These are phyloP conservation scores for Cossypha polioptera DNA, from an alignment of 2,797 vertebrate genomes.

Conservation along the genomic window DNA sequence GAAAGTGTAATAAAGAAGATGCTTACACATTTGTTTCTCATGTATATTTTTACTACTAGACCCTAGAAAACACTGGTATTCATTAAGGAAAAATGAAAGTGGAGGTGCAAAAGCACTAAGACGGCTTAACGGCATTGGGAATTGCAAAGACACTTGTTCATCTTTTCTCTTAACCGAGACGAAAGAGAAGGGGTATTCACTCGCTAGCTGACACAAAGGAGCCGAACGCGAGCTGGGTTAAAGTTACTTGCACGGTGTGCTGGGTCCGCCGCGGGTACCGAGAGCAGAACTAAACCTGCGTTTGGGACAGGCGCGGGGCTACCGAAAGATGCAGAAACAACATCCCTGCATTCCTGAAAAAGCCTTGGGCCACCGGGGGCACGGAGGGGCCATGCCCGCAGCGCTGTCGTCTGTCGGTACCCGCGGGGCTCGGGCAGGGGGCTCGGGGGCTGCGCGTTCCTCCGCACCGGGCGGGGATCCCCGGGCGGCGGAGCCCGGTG, in stretches of 20 bases:
- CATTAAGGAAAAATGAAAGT: not conserved
- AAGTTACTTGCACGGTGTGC: not conserved
- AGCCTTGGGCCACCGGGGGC: not conserved
- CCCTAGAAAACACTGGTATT: not conserved
- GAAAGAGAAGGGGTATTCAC: not conserved
- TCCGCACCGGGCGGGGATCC: accelerated
- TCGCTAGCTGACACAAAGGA: not conserved
- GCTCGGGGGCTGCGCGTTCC: accelerated
- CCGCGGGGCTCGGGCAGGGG: not conserved
- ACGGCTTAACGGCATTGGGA: not conserved
- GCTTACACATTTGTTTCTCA: not conserved
- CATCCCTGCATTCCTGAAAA: accelerated
- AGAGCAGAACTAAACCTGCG: not conserved
- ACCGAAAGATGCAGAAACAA: not conserved
- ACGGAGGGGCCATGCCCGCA: not conserved
- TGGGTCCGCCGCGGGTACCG: not conserved
- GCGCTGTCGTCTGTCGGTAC: no score
- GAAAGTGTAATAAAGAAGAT: not conserved
- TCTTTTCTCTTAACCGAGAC: not conserved
- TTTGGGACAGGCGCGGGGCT: not conserved
- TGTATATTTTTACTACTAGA: not conserved
- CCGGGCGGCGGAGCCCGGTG: not conserved
- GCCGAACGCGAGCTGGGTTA: not conserved
- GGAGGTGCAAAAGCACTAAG: not conserved
- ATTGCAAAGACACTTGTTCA: not conserved